Percentiles rank a stretch among this genome's conserved stretches.
phyloP scores from a whole-genome alignment of 53 echinoderm and acorn worm species.

The Paracentrotus lividus region DNA sequence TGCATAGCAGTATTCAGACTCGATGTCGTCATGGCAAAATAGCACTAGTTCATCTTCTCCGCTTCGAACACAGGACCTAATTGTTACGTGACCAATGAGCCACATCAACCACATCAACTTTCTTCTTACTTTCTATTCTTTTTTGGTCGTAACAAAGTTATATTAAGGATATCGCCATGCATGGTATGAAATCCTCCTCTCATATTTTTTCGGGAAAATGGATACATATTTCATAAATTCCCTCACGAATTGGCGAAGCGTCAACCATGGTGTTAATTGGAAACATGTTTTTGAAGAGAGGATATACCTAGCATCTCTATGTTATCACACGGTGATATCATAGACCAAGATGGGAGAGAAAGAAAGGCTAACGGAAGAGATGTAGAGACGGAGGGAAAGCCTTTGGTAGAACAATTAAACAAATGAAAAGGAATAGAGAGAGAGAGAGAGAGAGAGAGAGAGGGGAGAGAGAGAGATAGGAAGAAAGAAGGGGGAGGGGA shows the following conservation, averaged over 20 bases:
- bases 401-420: background rate
- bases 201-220: background rate
- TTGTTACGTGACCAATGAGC: too few species aligned
- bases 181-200: background rate
- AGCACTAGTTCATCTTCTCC: too few species aligned
- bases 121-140: too few species aligned
- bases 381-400: background rate
- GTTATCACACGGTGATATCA: background rate
- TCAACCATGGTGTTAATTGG: slow-evolving; percentile 36
- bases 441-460: background rate
- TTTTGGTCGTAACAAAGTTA: too few species aligned
- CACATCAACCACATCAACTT: too few species aligned
- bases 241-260: background rate
- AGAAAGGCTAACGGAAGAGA: background rate
- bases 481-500: background rate
- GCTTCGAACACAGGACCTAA: too few species aligned
- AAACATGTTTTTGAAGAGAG: slow-evolving; percentile 40
- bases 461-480: background rate
- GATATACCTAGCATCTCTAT: background rate
- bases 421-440: background rate
- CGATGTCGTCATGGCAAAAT: too few species aligned
- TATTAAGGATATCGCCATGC: too few species aligned
- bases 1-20: too few species aligned
- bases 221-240: slow-evolving; percentile 42
- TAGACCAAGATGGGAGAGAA: background rate